phyloP scores from a whole-genome alignment of 1,140 invertebrate species.

The Habropoda laboriosa region DNA sequence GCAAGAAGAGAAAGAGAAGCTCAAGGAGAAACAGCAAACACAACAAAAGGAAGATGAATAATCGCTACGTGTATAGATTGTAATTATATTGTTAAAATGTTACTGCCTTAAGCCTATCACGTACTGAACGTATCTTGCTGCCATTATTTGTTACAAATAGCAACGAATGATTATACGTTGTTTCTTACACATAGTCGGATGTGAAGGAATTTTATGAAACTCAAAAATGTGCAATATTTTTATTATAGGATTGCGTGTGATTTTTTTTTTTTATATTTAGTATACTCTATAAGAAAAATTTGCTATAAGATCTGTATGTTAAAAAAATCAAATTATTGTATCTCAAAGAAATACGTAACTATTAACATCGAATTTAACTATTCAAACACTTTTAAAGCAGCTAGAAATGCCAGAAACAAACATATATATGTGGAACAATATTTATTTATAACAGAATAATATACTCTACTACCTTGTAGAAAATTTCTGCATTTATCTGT shows the following conservation, averaged over 20 bases:
- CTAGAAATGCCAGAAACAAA: conserved; percentile 1
- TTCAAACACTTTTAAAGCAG: background rate
- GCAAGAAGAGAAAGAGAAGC: conserved; percentile 71
- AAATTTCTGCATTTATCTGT: conserved; percentile 5
- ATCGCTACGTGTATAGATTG: conserved; percentile 18
- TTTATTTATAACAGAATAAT: conserved; percentile 62
- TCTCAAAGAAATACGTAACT: background rate
- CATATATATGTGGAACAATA: conserved; percentile 47
- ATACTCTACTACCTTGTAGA: conserved; percentile 30
- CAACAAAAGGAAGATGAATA: conserved; percentile 45
- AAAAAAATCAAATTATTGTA: conserved; percentile 30
- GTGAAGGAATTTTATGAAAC: conserved; percentile 18
- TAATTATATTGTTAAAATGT: conserved; percentile 51
- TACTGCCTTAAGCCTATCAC: conserved; percentile 5
- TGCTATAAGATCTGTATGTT: background rate
- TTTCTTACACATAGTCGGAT: background rate
- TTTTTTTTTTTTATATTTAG: conserved; percentile 35
- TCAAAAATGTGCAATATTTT: conserved; percentile 61
- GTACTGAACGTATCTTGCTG: conserved; percentile 58
- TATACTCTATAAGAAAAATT: conserved; percentile 1
- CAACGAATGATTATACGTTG: conserved; percentile 29
- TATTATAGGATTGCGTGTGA: conserved; percentile 53
- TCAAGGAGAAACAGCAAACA: conserved; percentile 67
- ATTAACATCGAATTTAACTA: conserved; percentile 3
- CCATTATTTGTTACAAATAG: conserved; percentile 58